Conservation (phyloP, 1,140 invertebrate species). For the Cotesia chilonis region DNA sequence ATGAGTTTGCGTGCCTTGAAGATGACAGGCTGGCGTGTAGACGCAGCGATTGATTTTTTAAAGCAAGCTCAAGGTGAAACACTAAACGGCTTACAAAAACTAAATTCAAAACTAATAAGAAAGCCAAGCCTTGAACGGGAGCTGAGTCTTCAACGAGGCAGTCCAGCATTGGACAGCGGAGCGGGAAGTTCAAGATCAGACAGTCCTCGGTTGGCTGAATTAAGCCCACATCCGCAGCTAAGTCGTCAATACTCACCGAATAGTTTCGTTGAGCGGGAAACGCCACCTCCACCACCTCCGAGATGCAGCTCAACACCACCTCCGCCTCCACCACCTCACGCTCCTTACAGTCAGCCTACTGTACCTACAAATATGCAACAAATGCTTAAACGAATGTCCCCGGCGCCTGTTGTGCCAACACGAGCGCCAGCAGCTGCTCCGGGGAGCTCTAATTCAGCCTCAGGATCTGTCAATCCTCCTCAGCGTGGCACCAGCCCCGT, state of each 20-base stretch:
- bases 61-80: conserved; percentile 73
- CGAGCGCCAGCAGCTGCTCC: conserved; percentile 68
- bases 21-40: conserved; percentile 73
- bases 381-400: conserved; percentile 85
- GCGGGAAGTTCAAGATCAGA: conserved; percentile 89
- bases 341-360: conserved; percentile 61
- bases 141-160: conserved; percentile 76
- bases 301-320: conserved; percentile 73
- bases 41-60: conserved; percentile 75
- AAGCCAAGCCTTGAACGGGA: conserved; percentile 88
- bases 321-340: conserved; percentile 76
- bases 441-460: conserved; percentile 53
- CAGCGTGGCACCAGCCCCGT: conserved; percentile 83
- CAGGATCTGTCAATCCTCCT: conserved; percentile 61
- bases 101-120: conserved; percentile 80
- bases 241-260: conserved; percentile 66
- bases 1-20: conserved; percentile 74
- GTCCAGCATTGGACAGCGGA: conserved; percentile 86
- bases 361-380: conserved; percentile 79
- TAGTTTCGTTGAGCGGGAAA: conserved; percentile 68
- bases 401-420: conserved; percentile 73
- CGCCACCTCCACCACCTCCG: conserved; percentile 78
- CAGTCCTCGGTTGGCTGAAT: conserved; percentile 73
- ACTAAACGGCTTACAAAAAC: conserved; percentile 68
- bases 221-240: conserved; percentile 68